A percentile compares a stretch with the other conserved stretches of the same genome.
Conservation (phyloP, 2,113 vertebrate genomes). For the Muscicapa adusta region DNA sequence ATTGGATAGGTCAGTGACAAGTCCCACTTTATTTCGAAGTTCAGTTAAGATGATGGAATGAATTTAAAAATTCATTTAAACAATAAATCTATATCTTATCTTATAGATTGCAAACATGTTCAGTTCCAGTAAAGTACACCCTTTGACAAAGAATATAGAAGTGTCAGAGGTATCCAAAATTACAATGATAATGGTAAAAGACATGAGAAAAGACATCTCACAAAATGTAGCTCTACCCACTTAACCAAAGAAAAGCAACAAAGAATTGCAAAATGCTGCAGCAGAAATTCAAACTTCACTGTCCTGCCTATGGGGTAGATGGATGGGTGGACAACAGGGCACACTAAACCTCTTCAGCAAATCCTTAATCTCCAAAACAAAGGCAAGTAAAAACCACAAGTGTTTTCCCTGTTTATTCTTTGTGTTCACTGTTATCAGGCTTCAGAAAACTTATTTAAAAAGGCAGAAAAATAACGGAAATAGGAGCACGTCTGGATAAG, state of each 20-base stretch:
- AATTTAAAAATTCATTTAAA: background rate
- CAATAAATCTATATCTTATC: background rate
- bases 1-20: background rate
- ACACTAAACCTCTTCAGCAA: background rate
- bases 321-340: rapidly evolving
- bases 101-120: background rate
- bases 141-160: background rate
- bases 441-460: background rate
- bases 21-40: background rate
- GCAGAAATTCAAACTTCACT: background rate
- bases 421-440: background rate
- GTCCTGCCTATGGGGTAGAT: background rate
- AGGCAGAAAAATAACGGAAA: background rate
- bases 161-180: background rate
- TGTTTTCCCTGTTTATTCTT: background rate
- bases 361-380: background rate
- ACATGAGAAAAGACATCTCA: background rate
- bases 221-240: background rate
- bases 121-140: background rate
- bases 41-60: background rate
- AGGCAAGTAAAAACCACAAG: background rate
- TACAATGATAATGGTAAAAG: background rate
- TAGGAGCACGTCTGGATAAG: background rate
- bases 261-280: background rate
- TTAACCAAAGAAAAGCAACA: background rate